phyloP scores from a whole-genome alignment of 2,113 vertebrate species.

The Mus pahari region DNA sequence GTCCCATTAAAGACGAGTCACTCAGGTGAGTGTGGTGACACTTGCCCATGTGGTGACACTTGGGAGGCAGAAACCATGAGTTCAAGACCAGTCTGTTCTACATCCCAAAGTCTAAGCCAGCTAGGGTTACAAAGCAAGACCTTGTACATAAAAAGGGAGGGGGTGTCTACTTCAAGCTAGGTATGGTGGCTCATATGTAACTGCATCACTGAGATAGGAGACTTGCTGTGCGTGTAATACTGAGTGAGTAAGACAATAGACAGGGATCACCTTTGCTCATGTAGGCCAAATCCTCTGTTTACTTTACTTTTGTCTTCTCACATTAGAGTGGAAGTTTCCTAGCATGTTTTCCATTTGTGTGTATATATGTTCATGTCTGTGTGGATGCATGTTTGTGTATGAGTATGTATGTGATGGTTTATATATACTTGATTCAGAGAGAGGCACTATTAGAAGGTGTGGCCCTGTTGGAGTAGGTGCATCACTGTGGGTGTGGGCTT shows the following conservation, averaged over 20 bases:
- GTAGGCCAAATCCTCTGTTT: not conserved
- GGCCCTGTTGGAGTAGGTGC: no score
- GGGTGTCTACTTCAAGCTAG: not conserved
- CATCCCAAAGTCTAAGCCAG: not conserved
- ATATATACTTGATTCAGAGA: no score
- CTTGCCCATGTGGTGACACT: not conserved
- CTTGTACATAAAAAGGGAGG: not conserved
- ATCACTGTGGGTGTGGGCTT: no score
- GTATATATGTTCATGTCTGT: not conserved
- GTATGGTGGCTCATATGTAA: not conserved
- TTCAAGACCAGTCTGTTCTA: not conserved
- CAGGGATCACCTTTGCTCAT: not conserved
- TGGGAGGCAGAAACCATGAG: not conserved
- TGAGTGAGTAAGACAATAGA: not conserved
- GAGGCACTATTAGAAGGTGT: no score
- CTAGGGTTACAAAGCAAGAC: not conserved
- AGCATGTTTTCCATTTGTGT: not conserved
- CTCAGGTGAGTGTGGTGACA: not conserved
- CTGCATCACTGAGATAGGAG: not conserved
- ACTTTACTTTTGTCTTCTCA: constrained; percentile 5
- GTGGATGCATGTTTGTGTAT: not conserved
- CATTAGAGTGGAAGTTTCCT: not conserved
- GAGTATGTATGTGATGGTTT: no score
- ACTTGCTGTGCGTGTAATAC: not conserved
- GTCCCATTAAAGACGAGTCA: not conserved